phyloP scores from a whole-genome alignment of 2,113 vertebrate genomes.

The Phaethornis superciliosus region DNA sequence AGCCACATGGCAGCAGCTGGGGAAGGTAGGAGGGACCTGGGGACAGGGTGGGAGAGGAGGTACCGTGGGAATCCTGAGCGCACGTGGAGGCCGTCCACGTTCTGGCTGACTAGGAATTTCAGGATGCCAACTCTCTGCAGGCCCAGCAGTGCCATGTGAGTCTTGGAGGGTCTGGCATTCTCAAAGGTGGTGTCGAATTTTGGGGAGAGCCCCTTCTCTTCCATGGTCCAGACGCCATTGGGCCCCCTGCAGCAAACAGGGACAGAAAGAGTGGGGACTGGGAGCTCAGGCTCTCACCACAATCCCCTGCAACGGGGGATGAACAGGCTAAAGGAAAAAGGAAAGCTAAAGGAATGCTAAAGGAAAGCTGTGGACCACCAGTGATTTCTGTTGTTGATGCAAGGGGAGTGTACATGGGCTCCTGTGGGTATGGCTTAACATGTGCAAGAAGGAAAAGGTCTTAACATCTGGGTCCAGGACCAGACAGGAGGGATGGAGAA shows the following conservation, averaged over 20 bases:
- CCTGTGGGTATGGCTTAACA: fast-evolving
- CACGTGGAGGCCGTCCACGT: slow-evolving; percentile 94
- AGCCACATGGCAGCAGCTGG: not conserved
- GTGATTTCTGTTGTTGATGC: fast-evolving
- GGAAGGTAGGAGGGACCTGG: not conserved
- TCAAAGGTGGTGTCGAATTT: slow-evolving; percentile 96
- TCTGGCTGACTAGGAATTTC: slow-evolving; percentile 96
- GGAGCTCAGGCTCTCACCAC: not conserved
- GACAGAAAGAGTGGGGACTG: not conserved
- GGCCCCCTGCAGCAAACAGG: slow-evolving; percentile 82
- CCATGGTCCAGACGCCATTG: slow-evolving; percentile 96
- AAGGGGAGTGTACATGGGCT: fast-evolving
- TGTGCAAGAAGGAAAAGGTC: not conserved
- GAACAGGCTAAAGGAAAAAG: no score
- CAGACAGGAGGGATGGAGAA: not conserved
- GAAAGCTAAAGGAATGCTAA: not conserved
- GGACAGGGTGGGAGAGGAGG: not conserved
- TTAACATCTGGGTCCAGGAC: not conserved
- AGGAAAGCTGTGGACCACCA: fast-evolving
- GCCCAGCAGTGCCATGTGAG: slow-evolving; percentile 92
- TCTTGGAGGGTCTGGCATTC: slow-evolving; percentile 87
- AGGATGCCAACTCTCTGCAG: slow-evolving; percentile 89
- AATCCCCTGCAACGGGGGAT: no score
- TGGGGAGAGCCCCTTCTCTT: slow-evolving; percentile 89
- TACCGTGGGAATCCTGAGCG: slow-evolving; percentile 96